Percentiles rank a stretch among this genome's conserved stretches.
Evolutionary conservation across 2,113 vertebrate genomes (phyloP).

Genomic region (Actenoides hombroni): DNA sequence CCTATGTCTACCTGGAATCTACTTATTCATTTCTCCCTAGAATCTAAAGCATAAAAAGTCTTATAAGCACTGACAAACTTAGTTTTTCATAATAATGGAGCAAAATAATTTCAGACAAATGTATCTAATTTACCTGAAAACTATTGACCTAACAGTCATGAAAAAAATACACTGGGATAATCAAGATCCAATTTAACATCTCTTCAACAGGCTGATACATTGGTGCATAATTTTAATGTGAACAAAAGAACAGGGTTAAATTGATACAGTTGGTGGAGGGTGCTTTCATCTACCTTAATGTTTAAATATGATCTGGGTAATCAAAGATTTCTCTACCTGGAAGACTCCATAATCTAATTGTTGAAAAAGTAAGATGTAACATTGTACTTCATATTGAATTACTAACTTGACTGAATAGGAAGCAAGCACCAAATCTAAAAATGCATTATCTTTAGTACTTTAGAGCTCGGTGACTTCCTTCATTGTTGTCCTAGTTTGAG

Average conservation of each 20-base stretch:
- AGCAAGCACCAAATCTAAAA: neutral
- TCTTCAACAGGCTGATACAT: neutral
- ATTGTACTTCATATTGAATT: neutral
- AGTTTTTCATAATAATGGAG: neutral
- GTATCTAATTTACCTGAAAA: neutral
- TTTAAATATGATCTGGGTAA: neutral
- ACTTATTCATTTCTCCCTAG: neutral
- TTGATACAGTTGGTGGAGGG: neutral
- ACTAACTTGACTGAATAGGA: neutral
- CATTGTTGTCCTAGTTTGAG: too few relatives aligned
- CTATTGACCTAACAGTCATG: neutral
- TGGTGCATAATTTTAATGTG: neutral
- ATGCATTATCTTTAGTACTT: neutral
- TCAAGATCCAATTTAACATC: neutral
- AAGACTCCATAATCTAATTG: neutral
- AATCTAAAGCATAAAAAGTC: neutral
- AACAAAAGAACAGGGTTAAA: neutral
- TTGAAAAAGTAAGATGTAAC: neutral
- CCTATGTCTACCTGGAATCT: neutral
- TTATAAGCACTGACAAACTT: neutral
- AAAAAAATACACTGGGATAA: neutral
- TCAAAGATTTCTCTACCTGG: neutral
- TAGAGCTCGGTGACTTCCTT: neutral
- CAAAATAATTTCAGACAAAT: neutral
- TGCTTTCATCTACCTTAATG: neutral